These are phyloP conservation scores for Melinaea marsaeus DNA, from an alignment of 2,888 invertebrate species.

Conservation along the genomic window DNA sequence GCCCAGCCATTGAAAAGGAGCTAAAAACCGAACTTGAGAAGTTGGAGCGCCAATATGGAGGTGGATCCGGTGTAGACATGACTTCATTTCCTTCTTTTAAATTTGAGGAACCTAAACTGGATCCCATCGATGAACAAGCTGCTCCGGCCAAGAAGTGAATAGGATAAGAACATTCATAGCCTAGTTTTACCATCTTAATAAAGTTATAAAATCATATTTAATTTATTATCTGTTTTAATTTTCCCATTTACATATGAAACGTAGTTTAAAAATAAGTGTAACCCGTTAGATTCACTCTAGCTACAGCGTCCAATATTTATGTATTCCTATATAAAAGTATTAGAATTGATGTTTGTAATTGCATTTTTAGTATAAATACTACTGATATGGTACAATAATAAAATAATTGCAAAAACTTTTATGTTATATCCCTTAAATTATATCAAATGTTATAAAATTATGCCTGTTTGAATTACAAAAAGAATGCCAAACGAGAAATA, in stretches of 20 bases:
- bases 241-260: background rate
- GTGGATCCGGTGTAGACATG: constrained; percentile 88
- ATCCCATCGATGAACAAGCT: constrained; percentile 78
- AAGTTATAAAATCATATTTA: constrained; percentile 3
- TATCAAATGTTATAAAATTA: too few species aligned
- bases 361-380: too few species aligned
- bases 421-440: too few species aligned
- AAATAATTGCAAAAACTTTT: too few species aligned
- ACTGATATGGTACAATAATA: too few species aligned
- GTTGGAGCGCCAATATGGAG: constrained; percentile 87
- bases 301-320: too few species aligned
- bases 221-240: background rate
- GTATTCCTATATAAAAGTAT: too few species aligned
- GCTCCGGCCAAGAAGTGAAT: constrained; percentile 56
- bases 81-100: constrained; percentile 92
- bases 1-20: constrained; percentile 86
- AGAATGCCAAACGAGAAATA: too few species aligned
- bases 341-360: too few species aligned
- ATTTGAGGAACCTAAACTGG: constrained; percentile 85
- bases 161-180: constrained; percentile 13
- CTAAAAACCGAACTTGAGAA: constrained; percentile 88
- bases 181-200: constrained; percentile 9
- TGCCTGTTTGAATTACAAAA: too few species aligned
- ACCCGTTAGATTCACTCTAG: too few species aligned
- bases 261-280: too few species aligned